Evolutionary conservation across 2,797 vertebrate genomes (phyloP), one percentile per base, ranked within the genome.

Genomic region (Vireo griseus): DNA sequence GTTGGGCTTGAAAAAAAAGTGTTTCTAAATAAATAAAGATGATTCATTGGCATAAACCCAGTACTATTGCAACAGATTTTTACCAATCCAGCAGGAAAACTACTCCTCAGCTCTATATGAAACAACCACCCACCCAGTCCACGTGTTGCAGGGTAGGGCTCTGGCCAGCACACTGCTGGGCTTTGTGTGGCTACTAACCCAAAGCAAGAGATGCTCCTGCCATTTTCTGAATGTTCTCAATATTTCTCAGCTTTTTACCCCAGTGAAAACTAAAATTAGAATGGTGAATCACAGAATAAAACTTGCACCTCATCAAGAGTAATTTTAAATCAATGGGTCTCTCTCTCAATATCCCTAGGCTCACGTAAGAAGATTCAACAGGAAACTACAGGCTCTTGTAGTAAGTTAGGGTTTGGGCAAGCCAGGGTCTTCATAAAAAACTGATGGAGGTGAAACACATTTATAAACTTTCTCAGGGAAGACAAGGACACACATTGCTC

Each of bases 231-330:
- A 75, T 44, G 52, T 37, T 47, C 67, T 85, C 48, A 82, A n/a
- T 9, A 59, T 39, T 69, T 69, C 88, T 82, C 28, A 66, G 87
- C 15, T 47, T 91, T 50, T 37, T 15, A 24, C 9, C 16, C 33
- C 62, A 72, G 13, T 20, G 52, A 76, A 84, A 92, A 59, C 29
- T 87, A 79, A 85, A 85, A 82, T 50, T 39, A 59, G 39, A 82
- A 71, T 31, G 31, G 65, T 11, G 8, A 82, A 54, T 86, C 37
- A 76, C 20, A 63, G 52, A 88, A 86, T 81, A 71, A 90, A 92
- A 68, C 48, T 66, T 78, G 31, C 40, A 79, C 33, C 44, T 92
- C 33, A 79, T 69, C 24, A 71, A 76, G 31, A 50, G 15, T 39
- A 59, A 85, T 48, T 69, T 73, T 11, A 59, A 79, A 55, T 42